Base-by-base conservation (phyloP, 2,888 invertebrate genomes). In the Patella depressa region DNA sequence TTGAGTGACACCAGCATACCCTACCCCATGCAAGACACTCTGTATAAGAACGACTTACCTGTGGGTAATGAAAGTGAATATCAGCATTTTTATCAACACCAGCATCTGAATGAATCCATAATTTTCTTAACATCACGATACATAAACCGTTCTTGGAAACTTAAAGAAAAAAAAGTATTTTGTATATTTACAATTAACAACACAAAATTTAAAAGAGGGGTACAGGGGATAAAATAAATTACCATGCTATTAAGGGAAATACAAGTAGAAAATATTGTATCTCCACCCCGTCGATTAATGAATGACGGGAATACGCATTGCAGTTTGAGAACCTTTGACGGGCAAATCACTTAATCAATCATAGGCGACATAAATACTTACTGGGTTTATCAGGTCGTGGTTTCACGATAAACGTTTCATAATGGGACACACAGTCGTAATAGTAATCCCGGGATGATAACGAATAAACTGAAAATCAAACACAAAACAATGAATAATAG, bases 1-100 rank as follows among this genome's bases (percentile, higher is more conserved):
- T 45, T 45, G 45, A 9, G 45, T 45, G 45, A 9, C 7, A 45
- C 9, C 9, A 45, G 9, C 45, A 45, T 45, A 45, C 34, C 34
- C 0, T 34, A 34, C 34, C 34, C 5, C 4, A 5, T 34, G 34
- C 34, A 34, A 9, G 45, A 45, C 45, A 45, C 45, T 45, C 7
- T 45, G 9, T 45, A 1, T 45, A 59, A 59, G 59, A 65, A 53
- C 12, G 3, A 19, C 17, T 34, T 77, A 88, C 89, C 86, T 89
- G 89, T 2, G 87, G 85, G 73, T 85, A 89, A 78, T 89, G 88
- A 74, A 89, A 89, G n/a, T 81, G 82, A 14, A 83, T 78, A 73
- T 89, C 88, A 0, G 88, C 87, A 53, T 82, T 80, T 54, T 80
- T 80, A 72, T 88, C 87, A 11, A 78, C 78, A 0, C 85, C 87